phyloP scores from a whole-genome alignment of 2,797 vertebrate genomes.

The Numenius phaeopus region DNA sequence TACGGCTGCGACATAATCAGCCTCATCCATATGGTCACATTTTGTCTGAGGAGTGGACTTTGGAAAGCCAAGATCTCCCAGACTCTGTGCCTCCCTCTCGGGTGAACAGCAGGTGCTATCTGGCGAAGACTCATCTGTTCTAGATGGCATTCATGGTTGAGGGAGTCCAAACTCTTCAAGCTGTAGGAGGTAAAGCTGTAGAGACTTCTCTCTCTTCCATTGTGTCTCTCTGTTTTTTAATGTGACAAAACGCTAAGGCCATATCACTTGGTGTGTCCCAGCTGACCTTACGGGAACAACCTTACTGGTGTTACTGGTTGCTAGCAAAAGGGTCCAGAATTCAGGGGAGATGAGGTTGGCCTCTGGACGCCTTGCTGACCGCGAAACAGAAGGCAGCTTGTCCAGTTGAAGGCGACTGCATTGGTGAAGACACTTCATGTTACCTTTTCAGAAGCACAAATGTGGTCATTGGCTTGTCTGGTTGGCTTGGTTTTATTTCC shows the following conservation, averaged over 20 bases:
- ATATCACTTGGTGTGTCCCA: slow-evolving; percentile 42
- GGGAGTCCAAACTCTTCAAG: slow-evolving; percentile 46
- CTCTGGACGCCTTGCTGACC: slow-evolving; percentile 9
- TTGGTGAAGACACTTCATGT: slow-evolving; percentile 40
- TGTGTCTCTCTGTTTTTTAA: slow-evolving; percentile 57
- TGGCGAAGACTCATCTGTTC: slow-evolving; percentile 69
- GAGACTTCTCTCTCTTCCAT: slow-evolving; percentile 54
- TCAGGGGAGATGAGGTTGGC: slow-evolving; percentile 7
- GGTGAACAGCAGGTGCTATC: slow-evolving; percentile 64
- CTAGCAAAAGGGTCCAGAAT: slow-evolving; percentile 44
- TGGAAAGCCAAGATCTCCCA: slow-evolving; percentile 57
- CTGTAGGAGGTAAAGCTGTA: slow-evolving; percentile 49
- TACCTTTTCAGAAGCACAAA: slow-evolving; percentile 75
- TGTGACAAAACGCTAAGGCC: slow-evolving; percentile 59
- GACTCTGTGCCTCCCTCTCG: slow-evolving; percentile 44
- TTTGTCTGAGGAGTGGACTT: slow-evolving; percentile 59
- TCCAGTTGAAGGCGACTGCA: neutral
- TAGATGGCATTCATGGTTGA: slow-evolving; percentile 61
- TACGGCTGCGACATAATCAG: slow-evolving; percentile 57
- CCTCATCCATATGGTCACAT: slow-evolving; percentile 74
- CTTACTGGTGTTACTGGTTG: neutral
- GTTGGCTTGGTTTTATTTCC: slow-evolving; percentile 67
- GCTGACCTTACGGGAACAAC: neutral
- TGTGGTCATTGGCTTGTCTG: slow-evolving; percentile 69
- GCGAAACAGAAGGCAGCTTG: neutral